Percentiles rank a stretch among this genome's conserved stretches.
phyloP scores from a whole-genome alignment of 2,888 invertebrate species.

The Himalopsyche kuldschensis region DNA sequence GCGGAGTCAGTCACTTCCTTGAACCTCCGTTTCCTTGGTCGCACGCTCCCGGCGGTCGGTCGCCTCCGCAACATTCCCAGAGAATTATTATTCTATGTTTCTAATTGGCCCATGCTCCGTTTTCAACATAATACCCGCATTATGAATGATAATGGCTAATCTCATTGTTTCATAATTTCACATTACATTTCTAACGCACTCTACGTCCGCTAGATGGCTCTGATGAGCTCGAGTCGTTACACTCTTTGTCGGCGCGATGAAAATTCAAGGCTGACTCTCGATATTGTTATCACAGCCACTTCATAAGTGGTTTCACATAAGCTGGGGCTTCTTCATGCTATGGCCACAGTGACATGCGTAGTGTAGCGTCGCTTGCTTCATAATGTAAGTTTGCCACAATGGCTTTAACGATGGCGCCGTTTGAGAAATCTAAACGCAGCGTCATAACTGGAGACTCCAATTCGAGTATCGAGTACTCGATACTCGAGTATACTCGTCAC shows the following conservation, averaged over 20 bases:
- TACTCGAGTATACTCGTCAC: too few relatives aligned
- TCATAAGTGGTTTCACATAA: too few relatives aligned
- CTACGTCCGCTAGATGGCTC: neutral
- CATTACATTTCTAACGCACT: neutral
- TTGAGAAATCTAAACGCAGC: too few relatives aligned
- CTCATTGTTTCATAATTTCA: conserved; percentile 8
- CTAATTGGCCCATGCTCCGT: conserved; percentile 2
- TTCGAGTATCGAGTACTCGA: too few relatives aligned
- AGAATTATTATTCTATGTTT: neutral
- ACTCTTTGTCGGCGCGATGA: neutral
- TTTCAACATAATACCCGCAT: conserved; percentile 10
- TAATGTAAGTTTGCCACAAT: too few relatives aligned
- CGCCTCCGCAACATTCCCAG: neutral
- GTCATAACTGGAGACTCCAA: too few relatives aligned
- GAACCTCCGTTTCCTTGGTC: neutral
- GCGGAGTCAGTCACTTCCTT: neutral
- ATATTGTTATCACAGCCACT: too few relatives aligned
- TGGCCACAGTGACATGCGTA: too few relatives aligned
- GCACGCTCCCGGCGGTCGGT: neutral
- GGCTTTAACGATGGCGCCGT: too few relatives aligned
- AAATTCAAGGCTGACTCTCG: neutral
- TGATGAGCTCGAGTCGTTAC: neutral
- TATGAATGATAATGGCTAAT: conserved; percentile 14
- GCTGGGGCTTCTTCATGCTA: too few relatives aligned
- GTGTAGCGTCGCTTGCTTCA: too few relatives aligned